Percentiles rank a stretch among this genome's conserved stretches.
Evolutionary conservation across 2,888 invertebrate genomes (phyloP).

Genomic region (Temnothorax unifasciatus): DNA sequence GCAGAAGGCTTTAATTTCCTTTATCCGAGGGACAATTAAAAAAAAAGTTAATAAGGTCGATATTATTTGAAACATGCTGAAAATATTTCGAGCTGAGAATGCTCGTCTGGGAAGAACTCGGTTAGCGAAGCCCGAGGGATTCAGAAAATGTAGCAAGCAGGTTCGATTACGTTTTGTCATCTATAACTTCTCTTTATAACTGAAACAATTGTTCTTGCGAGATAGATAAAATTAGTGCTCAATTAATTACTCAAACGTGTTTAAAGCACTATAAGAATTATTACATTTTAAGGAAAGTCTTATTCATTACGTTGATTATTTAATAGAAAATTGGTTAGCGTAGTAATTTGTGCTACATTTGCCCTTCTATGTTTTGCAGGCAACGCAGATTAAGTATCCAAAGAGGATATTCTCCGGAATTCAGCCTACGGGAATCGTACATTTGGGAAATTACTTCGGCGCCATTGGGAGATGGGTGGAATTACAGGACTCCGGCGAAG

Average conservation of each 20-base stretch:
- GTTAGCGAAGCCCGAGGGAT: background rate
- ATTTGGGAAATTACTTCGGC: conserved; percentile 98
- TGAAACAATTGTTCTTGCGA: background rate
- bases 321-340: background rate
- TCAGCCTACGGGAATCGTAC: conserved; percentile 97
- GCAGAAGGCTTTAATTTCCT: too few relatives aligned
- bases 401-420: conserved; percentile 95
- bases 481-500: conserved; percentile 90
- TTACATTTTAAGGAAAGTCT: background rate
- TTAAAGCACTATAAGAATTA: background rate
- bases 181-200: conserved; percentile 3
- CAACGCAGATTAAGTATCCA: conserved; percentile 84
- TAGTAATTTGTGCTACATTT: background rate
- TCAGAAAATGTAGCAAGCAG: conserved; percentile 19
- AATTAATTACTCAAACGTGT: background rate
- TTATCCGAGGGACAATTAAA: too few relatives aligned
- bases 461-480: conserved; percentile 95
- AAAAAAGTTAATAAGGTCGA: background rate
- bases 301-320: background rate
- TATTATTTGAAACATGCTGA: conserved; percentile 30
- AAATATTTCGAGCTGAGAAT: conserved; percentile 12
- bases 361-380: conserved; percentile 35
- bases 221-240: background rate
- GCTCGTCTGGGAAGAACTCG: background rate
- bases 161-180: conserved; percentile 23